Evolutionary conservation across 2,888 invertebrate genomes (phyloP), one percentile per base, ranked within the genome.

Genomic region (Lapara coniferarum): DNA sequence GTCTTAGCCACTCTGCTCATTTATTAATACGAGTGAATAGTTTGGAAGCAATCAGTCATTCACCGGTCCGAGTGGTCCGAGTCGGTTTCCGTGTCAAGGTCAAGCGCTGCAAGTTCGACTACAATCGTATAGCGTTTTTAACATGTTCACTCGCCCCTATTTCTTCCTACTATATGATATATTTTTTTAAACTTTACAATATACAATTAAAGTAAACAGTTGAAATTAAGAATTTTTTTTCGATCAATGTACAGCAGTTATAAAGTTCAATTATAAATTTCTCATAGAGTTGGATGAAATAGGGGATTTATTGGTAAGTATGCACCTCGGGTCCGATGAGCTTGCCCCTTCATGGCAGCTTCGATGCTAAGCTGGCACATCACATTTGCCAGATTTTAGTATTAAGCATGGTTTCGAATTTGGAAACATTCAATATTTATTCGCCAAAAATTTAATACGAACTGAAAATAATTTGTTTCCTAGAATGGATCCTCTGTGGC

Each of bases 271-370:
- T 72, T 73, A 73, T 79, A 72, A 76, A 59, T 69, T 79, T 72
- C 72, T 74, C 69, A 72, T 73, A 69, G 78, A 78, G 66, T 73
- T 75, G 73, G 75, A 78, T 76, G 80, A 74, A 74, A 75, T 78
- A 75, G 76, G 74, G 70, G 73, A 75, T 73, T 73, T 72, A 79
- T 74, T 49, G 19, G 63, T 63, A 63, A 46, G 63, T 63, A 63
- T 19, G 59, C 63, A 63, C 13, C 19, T 19, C 19, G 63, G 59
- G 25, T 49, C 49, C 49, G 49, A 49, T 49, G 46, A 49, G 49
- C 19, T 63, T 8, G 63, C 49, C 63, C 19, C 19, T 46, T 63
- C 10, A 46, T 14, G 44, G 44, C 19, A 46, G 63, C 19, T 49
- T 19, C 46, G 63, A 63, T 63, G 63, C 46, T 63, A 63, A 63